Evolutionary conservation across 2,888 invertebrate genomes (phyloP), one percentile per base, ranked within the genome.

Genomic region (Coenonympha arcania): DNA sequence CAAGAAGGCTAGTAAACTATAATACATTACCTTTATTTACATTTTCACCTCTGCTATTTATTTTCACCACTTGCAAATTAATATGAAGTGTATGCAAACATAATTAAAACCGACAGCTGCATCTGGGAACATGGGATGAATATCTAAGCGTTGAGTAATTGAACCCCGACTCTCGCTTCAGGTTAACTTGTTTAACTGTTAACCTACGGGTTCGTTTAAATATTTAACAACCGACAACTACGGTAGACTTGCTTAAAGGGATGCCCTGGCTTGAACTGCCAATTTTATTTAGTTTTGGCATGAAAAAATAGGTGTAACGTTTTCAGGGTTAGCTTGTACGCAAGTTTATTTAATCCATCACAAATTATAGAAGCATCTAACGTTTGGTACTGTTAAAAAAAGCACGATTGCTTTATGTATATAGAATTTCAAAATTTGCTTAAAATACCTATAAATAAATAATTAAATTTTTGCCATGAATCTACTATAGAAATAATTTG

Each of bases 21-120:
- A n/a, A n/a, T n/a, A n/a, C n/a, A n/a, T n/a, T n/a, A n/a, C n/a
- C n/a, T n/a, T n/a, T n/a, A 24, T 24, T 4, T 30, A 30, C 5
- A 30, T 30, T 30, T 30, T 11, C 11, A 11, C 30, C 11, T 30
- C 13, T 13, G 4, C 13, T 30, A n/a, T 30, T 30, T 30, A 30
- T 6, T 1, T 13, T 5, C 11, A 3, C 16, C 33, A 30, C n/a
- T 50, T 22, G 46, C 46, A 40, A 41, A 46, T 36, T 50, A 50
- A 41, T 41, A 33, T 41, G 33, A 20, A 50, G 31, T 19, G 41
- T 41, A 40, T 46, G 46, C 50, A 22, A 41, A 45, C 34, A 44
- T 49, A 53, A 53, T 53, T 45, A 37, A 37, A 45, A 40, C 45
- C 36, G 45, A 45, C 52, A 53, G 45, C 45, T 53, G 49, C 43